Evolutionary conservation across 2,113 vertebrate genomes (phyloP).

Genomic region (Callocephalon fimbriatum): DNA sequence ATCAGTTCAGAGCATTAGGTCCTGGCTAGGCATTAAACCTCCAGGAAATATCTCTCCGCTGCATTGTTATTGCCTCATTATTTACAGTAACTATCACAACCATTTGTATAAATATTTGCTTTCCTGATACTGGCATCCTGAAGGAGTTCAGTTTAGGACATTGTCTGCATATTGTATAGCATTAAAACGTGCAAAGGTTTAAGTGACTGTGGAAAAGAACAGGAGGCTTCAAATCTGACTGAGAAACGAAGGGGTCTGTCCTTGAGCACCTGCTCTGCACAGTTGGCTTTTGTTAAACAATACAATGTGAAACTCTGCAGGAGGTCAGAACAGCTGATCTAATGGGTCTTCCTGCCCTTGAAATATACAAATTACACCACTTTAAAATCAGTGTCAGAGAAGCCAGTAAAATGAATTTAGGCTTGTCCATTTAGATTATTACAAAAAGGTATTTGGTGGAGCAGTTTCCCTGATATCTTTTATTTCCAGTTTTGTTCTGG

Average conservation of each 20-base stretch:
- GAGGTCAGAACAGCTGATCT: conserved; percentile 3
- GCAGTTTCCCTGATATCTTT: background rate
- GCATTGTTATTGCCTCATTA: conserved; percentile 37
- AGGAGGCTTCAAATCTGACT: background rate
- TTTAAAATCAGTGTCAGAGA: background rate
- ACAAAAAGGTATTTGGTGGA: background rate
- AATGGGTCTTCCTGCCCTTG: conserved; percentile 5
- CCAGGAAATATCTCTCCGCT: conserved; percentile 5
- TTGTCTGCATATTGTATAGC: conserved; percentile 13
- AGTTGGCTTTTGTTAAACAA: conserved; percentile 31
- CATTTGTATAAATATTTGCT: conserved; percentile 64
- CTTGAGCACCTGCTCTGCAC: conserved; percentile 7
- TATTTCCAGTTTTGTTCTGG: background rate
- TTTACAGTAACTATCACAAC: conserved; percentile 39
- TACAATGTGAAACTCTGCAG: background rate
- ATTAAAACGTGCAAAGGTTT: conserved; percentile 21
- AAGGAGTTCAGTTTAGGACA: conserved; percentile 57
- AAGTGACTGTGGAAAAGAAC: background rate
- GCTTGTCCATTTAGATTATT: background rate
- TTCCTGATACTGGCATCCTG: conserved; percentile 42
- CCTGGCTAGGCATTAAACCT: background rate
- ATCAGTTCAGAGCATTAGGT: background rate
- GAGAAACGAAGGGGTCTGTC: background rate
- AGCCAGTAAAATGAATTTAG: background rate
- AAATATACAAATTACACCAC: background rate